These are phyloP conservation scores for Clepsis dumicolana DNA, from an alignment of 2,888 invertebrate genomes.

Conservation along the genomic window DNA sequence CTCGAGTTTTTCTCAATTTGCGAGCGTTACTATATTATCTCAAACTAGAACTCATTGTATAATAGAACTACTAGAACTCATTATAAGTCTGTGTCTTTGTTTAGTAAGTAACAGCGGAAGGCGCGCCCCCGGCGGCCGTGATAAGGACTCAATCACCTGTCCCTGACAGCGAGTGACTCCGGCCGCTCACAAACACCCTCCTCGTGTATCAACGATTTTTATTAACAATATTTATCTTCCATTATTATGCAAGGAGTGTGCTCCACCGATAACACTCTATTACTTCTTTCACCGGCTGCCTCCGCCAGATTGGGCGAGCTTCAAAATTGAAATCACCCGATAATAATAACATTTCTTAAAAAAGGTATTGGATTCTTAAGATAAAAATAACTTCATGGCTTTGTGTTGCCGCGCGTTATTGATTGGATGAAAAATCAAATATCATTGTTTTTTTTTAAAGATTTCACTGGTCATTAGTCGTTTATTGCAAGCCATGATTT, in stretches of 20 bases:
- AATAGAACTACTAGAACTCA: slow-evolving; percentile 18
- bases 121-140: slow-evolving; percentile 65
- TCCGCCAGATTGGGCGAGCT: slow-evolving; percentile 39
- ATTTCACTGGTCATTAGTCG: too few relatives aligned
- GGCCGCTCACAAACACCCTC: slow-evolving; percentile 50
- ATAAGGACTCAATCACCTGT: slow-evolving; percentile 79
- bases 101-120: slow-evolving; percentile 63
- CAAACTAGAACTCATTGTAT: neutral
- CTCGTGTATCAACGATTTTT: slow-evolving; percentile 58
- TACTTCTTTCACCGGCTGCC: slow-evolving; percentile 45
- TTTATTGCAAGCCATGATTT: too few relatives aligned
- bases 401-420: slow-evolving; percentile 19
- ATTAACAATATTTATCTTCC: slow-evolving; percentile 64
- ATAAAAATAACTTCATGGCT: slow-evolving; percentile 20
- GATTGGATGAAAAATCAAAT: slow-evolving; percentile 12
- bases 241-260: slow-evolving; percentile 63
- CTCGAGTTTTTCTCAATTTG: too few relatives aligned
- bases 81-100: slow-evolving; percentile 18
- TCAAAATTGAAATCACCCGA: slow-evolving; percentile 37
- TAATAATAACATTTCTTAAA: slow-evolving; percentile 39
- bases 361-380: slow-evolving; percentile 21
- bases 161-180: slow-evolving; percentile 66
- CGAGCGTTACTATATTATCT: neutral
- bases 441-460: neutral
- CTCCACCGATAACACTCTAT: slow-evolving; percentile 57